Conservation (phyloP, 2,797 vertebrate species). For the Sebastes diaconus region DNA sequence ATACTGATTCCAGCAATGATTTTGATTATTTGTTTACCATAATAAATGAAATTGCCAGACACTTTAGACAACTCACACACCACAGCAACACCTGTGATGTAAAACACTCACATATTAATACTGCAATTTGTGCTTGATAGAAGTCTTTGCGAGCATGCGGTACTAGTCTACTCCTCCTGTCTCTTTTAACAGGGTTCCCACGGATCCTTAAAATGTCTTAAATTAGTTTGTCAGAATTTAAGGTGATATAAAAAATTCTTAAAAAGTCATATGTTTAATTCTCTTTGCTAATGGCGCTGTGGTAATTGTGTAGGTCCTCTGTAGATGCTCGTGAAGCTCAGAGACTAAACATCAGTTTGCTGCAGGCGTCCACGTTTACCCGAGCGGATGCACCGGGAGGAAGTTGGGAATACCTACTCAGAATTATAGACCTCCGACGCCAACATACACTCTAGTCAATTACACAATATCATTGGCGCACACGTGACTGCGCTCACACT, state of each 20-base stretch:
- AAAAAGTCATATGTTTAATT: too few species aligned
- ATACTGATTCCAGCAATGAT: background rate
- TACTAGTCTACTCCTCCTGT: accelerated
- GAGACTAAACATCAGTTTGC: background rate
- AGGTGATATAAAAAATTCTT: too few species aligned
- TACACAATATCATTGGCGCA: background rate
- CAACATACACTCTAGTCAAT: background rate
- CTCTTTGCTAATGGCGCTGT: too few species aligned
- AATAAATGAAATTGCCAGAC: background rate
- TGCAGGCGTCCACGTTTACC: too few species aligned
- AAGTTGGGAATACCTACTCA: background rate
- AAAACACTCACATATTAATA: too few species aligned
- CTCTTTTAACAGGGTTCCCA: too few species aligned
- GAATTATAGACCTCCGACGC: background rate
- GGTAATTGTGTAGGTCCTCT: too few species aligned
- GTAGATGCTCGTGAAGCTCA: background rate
- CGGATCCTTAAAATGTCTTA: too few species aligned
- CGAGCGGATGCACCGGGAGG: too few species aligned
- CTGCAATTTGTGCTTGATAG: too few species aligned
- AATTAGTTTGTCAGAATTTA: accelerated
- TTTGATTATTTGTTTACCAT: background rate
- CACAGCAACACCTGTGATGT: too few species aligned
- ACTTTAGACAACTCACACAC: background rate
- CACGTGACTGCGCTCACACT: background rate
- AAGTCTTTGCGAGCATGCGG: too few species aligned